Conservation (phyloP, 2,113 vertebrate genomes). For the Egretta garzetta region DNA sequence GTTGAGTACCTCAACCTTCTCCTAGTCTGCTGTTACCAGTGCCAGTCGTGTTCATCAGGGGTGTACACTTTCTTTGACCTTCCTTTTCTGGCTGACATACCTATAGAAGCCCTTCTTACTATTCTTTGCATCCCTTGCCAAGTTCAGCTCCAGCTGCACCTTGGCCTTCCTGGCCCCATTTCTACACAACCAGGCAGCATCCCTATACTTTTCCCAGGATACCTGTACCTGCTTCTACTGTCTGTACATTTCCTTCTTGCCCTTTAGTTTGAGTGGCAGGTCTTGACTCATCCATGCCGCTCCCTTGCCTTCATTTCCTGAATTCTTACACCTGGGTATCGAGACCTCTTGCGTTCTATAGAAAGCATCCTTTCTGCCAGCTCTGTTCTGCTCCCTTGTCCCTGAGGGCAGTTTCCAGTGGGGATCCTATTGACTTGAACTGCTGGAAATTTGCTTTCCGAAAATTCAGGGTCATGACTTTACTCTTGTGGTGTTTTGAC, state of each 20-base stretch:
- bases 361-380: background rate
- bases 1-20: background rate
- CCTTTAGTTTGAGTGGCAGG: background rate
- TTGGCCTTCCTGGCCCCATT: background rate
- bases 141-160: background rate
- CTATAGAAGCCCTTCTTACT: background rate
- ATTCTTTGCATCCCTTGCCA: background rate
- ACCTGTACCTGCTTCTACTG: background rate
- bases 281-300: background rate
- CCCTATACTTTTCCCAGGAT: background rate
- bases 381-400: background rate
- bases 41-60: background rate
- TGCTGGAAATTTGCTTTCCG: background rate
- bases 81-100: background rate
- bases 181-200: background rate
- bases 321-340: background rate
- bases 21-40: background rate
- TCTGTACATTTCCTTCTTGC: background rate
- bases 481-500: no score
- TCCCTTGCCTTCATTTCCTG: background rate
- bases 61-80: background rate
- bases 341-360: background rate
- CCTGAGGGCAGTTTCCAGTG: background rate
- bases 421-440: background rate
- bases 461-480: background rate